These are phyloP conservation scores for Caerostris extrusa DNA, from an alignment of 1,140 invertebrate genomes.

Conservation along the genomic window DNA sequence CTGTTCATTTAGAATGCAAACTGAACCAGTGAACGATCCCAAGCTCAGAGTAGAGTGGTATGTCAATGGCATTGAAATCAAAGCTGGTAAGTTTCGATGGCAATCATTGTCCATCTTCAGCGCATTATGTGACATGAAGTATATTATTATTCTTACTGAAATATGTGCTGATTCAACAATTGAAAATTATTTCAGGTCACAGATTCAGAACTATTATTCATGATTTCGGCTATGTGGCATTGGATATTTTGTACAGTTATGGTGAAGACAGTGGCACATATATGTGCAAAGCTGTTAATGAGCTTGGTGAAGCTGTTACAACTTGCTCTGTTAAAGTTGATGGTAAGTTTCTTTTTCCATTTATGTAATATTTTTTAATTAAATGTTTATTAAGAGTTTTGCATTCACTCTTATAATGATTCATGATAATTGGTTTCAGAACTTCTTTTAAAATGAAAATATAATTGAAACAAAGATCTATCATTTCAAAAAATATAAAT, in stretches of 20 bases:
- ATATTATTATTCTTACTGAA: not conserved
- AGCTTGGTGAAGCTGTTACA: slow-evolving; percentile 86
- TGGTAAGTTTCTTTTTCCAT: slow-evolving; percentile 84
- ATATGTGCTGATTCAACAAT: not conserved
- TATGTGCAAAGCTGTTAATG: slow-evolving; percentile 92
- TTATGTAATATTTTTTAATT: not conserved
- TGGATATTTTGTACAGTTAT: slow-evolving; percentile 84
- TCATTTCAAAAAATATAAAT: no score
- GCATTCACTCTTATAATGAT: no score
- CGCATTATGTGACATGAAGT: not conserved
- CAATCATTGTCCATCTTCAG: not conserved
- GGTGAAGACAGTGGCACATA: slow-evolving; percentile 82
- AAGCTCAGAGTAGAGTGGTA: slow-evolving; percentile 96
- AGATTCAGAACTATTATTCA: slow-evolving; percentile 84
- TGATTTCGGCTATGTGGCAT: slow-evolving; percentile 83
- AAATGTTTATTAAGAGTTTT: no score
- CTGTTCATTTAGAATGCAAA: slow-evolving; percentile 86
- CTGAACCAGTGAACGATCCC: slow-evolving; percentile 94
- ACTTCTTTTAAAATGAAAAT: not conserved
- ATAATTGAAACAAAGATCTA: not conserved
- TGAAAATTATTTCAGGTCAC: slow-evolving; percentile 84
- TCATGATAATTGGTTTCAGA: no score
- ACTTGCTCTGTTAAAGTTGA: slow-evolving; percentile 92
- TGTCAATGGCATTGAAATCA: slow-evolving; percentile 83
- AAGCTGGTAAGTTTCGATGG: slow-evolving; percentile 82